phyloP scores from a whole-genome alignment of 2,888 invertebrate species.

The Argynnis bischoffii region DNA sequence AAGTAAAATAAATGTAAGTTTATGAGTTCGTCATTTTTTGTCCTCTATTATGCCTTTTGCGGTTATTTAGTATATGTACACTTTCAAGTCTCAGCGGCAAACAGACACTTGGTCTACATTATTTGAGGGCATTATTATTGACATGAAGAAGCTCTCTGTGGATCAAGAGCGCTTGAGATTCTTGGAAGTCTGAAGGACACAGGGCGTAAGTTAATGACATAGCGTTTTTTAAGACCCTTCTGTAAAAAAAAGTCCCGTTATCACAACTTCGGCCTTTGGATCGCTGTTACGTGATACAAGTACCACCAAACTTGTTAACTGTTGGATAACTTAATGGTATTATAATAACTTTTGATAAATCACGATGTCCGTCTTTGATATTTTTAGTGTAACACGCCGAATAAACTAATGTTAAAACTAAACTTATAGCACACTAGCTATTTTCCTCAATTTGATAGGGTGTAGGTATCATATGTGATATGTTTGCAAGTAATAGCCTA shows the following conservation, averaged over 20 bases:
- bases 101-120: conserved; percentile 39
- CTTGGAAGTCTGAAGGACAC: conserved; percentile 38
- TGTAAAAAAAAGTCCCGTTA: conserved; percentile 30
- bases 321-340: neutral
- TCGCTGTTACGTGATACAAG: conserved; percentile 9
- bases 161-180: conserved; percentile 41
- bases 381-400: neutral
- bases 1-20: neutral
- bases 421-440: too few species aligned
- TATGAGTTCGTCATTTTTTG: neutral
- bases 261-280: conserved; percentile 27
- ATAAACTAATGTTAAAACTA: too few species aligned
- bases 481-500: too few species aligned
- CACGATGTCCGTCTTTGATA: neutral
- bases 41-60: conserved; percentile 1
- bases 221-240: conserved; percentile 42
- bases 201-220: conserved; percentile 41
- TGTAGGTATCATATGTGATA: too few species aligned
- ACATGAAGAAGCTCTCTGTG: conserved; percentile 43
- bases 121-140: conserved; percentile 46
- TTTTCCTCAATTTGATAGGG: too few species aligned
- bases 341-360: neutral
- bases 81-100: conserved; percentile 33
- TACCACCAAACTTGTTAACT: neutral
- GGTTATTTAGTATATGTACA: conserved; percentile 13